Percentiles rank a stretch among this genome's conserved stretches.
phyloP scores from a whole-genome alignment of 2,888 invertebrate genomes.

The Leuctra nigra region DNA sequence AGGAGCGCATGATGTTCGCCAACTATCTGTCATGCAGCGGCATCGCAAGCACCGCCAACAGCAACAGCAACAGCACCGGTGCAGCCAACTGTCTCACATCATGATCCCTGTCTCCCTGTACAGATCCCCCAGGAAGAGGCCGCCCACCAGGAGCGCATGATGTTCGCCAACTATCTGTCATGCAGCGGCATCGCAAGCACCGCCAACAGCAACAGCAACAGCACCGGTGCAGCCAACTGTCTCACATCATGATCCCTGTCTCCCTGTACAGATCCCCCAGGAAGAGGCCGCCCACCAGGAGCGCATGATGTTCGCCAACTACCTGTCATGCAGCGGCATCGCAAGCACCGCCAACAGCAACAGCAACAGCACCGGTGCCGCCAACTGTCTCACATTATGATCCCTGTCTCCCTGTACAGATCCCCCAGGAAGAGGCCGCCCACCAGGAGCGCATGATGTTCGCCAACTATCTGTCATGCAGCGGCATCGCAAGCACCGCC shows the following conservation, averaged over 20 bases:
- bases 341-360: too few relatives aligned
- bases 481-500: slow-evolving; percentile 18
- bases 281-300: slow-evolving; percentile 30
- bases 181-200: slow-evolving; percentile 28
- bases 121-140: slow-evolving; percentile 30
- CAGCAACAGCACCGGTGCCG: slow-evolving; percentile 13
- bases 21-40: slow-evolving; percentile 30
- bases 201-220: too few relatives aligned
- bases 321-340: slow-evolving; percentile 29
- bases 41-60: too few relatives aligned
- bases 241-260: too few relatives aligned
- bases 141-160: slow-evolving; percentile 30
- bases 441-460: slow-evolving; percentile 31
- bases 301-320: slow-evolving; percentile 31
- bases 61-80: too few relatives aligned
- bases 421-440: slow-evolving; percentile 29
- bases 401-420: slow-evolving; percentile 28
- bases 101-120: too few relatives aligned
- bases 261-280: slow-evolving; percentile 29
- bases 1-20: slow-evolving; percentile 32
- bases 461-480: slow-evolving; percentile 31
- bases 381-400: slow-evolving; percentile 30
- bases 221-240: too few relatives aligned
- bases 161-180: slow-evolving; percentile 31
- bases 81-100: too few relatives aligned